Conservation (phyloP, 2,797 vertebrate genomes). For the Eospalax fontanierii region DNA sequence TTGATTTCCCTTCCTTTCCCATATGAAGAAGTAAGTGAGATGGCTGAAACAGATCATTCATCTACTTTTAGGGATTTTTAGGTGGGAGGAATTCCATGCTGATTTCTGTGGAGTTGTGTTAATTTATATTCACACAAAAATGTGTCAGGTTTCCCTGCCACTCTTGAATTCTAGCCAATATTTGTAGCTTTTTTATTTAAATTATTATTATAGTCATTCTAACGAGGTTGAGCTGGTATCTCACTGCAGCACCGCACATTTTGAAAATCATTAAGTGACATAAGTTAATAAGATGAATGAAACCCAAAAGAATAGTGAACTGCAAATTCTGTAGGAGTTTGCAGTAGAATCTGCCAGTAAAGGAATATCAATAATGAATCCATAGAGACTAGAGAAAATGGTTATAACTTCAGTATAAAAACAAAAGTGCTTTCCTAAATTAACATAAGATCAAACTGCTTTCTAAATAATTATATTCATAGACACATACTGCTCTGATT, state of each 20-base stretch:
- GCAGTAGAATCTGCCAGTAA: background rate
- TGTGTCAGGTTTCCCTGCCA: too few species aligned
- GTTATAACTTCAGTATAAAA: background rate
- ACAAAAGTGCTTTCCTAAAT: background rate
- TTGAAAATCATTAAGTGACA: too few species aligned
- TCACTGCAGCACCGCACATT: background rate
- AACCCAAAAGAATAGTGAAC: background rate
- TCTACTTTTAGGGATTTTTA: too few species aligned
- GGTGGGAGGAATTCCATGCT: too few species aligned
- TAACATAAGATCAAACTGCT: background rate
- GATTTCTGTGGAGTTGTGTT: too few species aligned
- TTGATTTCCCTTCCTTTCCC: too few species aligned
- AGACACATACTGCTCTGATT: background rate
- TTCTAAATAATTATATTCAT: background rate
- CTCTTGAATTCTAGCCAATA: too few species aligned
- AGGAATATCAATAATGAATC: background rate
- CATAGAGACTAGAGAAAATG: background rate
- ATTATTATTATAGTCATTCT: too few species aligned
- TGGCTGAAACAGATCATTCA: too few species aligned
- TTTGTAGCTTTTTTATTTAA: too few species aligned
- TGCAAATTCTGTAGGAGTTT: slow-evolving; percentile 7
- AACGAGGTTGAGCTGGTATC: background rate
- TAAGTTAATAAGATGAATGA: slow-evolving; percentile 26
- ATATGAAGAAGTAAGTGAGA: too few species aligned
- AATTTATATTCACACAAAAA: too few species aligned